These are phyloP conservation scores for Tethya wilhelma DNA, from an alignment of 37 sponge, comb jelly and placozoan genomes.

Conservation along the genomic window DNA sequence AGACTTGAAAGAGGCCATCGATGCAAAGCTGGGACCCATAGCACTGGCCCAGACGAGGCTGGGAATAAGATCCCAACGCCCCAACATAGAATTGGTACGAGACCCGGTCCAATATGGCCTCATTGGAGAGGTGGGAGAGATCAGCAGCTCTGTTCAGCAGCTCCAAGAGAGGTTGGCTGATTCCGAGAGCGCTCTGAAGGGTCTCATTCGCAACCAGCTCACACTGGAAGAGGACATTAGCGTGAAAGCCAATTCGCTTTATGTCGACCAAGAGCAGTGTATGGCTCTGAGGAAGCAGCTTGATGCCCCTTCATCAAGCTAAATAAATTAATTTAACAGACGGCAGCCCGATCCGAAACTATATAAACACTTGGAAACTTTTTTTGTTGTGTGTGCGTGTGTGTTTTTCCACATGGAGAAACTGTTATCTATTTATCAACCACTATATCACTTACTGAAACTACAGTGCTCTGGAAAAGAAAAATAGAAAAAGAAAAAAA, in stretches of 20 bases:
- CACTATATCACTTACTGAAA: slow-evolving; percentile 22
- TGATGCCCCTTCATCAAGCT: neutral
- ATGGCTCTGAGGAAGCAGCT: slow-evolving; percentile 72
- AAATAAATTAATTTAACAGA: slow-evolving; percentile 21
- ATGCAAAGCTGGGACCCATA: slow-evolving; percentile 75
- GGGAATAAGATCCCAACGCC: slow-evolving; percentile 67
- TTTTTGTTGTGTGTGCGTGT: no score
- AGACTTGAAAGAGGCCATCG: slow-evolving; percentile 62
- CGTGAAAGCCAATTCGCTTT: slow-evolving; percentile 86
- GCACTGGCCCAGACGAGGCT: slow-evolving; percentile 89
- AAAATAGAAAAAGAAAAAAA: no score
- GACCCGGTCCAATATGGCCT: slow-evolving; percentile 94
- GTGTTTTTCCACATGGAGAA: neutral
- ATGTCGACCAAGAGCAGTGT: slow-evolving; percentile 86
- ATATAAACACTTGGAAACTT: neutral
- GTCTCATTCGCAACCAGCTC: slow-evolving; percentile 77
- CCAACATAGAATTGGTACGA: slow-evolving; percentile 88
- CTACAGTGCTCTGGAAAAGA: no score
- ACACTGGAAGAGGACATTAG: slow-evolving; percentile 90
- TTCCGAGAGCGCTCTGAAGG: slow-evolving; percentile 75
- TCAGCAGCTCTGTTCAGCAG: slow-evolving; percentile 47
- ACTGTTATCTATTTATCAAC: slow-evolving; percentile 3
- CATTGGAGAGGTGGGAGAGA: slow-evolving; percentile 81
- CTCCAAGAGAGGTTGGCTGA: slow-evolving; percentile 68
- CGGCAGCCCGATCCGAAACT: slow-evolving; percentile 81